Evolutionary conservation across 92 coral and sea anemone species (phyloP).

Genomic region (Metridium senile): DNA sequence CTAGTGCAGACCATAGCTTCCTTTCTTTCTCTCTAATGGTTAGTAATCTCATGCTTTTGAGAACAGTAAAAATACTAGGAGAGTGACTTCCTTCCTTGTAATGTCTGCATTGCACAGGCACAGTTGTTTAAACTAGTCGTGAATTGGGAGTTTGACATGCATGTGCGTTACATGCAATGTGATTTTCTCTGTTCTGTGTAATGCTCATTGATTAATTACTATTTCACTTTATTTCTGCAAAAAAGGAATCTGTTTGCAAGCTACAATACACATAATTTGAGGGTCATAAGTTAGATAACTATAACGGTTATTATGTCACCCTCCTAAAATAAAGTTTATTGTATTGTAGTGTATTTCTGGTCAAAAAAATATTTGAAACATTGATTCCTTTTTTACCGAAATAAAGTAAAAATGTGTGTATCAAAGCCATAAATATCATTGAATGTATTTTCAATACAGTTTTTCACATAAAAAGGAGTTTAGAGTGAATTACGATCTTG

Average conservation of each 20-base stretch:
- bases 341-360: too few species aligned
- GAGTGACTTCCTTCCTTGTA: slow-evolving; percentile 38
- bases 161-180: not conserved
- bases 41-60: slow-evolving; percentile 53
- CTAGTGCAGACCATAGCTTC: slow-evolving; percentile 24
- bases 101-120: slow-evolving; percentile 33
- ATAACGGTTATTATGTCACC: too few species aligned
- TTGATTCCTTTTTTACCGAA: slow-evolving; percentile 5
- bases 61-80: slow-evolving; percentile 28
- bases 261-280: not conserved
- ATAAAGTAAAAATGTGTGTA: slow-evolving; percentile 2
- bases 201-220: slow-evolving; percentile 23
- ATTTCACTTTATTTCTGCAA: slow-evolving; percentile 22
- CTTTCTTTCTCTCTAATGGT: slow-evolving; percentile 44
- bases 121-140: not conserved
- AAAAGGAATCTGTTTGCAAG: slow-evolving; percentile 3
- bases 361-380: not conserved
- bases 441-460: not conserved
- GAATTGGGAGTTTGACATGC: not conserved
- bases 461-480: slow-evolving; percentile 5
- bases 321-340: too few species aligned
- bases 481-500: not conserved
- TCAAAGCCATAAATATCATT: slow-evolving; percentile 14
- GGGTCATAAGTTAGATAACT: too few species aligned
- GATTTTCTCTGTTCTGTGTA: slow-evolving; percentile 6